Percentiles rank a stretch among this genome's conserved stretches.
phyloP scores from a whole-genome alignment of 2,797 vertebrate genomes.

The Neostethus bicornis region DNA sequence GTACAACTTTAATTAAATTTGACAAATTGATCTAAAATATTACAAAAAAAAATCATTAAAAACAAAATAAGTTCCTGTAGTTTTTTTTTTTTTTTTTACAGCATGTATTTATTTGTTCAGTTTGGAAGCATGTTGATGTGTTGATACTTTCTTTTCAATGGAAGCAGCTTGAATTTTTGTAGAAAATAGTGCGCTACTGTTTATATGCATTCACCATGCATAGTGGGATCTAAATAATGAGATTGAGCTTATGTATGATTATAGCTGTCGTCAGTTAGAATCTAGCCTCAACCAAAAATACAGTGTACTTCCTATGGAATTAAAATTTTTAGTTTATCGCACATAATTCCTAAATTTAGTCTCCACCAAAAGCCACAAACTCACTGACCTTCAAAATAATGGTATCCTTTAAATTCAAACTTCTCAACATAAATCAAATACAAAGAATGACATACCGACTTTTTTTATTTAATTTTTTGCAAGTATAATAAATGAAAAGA shows the following conservation, averaged over 20 bases:
- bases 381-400: constrained; percentile 62
- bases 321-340: constrained; percentile 88
- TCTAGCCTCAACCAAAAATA: constrained; percentile 49
- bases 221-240: constrained; percentile 52
- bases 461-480: constrained; percentile 81
- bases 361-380: constrained; percentile 27
- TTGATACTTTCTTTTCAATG: constrained; percentile 26
- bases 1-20: too few relatives aligned
- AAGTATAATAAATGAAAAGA: constrained; percentile 1
- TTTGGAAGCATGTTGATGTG: constrained; percentile 32
- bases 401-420: constrained; percentile 90
- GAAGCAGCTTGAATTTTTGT: constrained; percentile 27
- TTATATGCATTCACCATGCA: constrained; percentile 35
- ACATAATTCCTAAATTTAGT: constrained; percentile 49
- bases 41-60: too few relatives aligned
- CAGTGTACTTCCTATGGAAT: constrained; percentile 70
- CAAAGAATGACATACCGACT: constrained; percentile 85
- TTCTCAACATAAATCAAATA: too few relatives aligned
- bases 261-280: constrained; percentile 65
- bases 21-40: too few relatives aligned
- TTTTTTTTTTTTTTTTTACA: constrained; percentile 18
- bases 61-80: too few relatives aligned
- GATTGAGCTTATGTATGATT: constrained; percentile 59
- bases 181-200: constrained; percentile 33
- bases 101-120: constrained; percentile 44